phyloP scores from a whole-genome alignment of 2,113 vertebrate genomes.

The Pardalotus punctatus region DNA sequence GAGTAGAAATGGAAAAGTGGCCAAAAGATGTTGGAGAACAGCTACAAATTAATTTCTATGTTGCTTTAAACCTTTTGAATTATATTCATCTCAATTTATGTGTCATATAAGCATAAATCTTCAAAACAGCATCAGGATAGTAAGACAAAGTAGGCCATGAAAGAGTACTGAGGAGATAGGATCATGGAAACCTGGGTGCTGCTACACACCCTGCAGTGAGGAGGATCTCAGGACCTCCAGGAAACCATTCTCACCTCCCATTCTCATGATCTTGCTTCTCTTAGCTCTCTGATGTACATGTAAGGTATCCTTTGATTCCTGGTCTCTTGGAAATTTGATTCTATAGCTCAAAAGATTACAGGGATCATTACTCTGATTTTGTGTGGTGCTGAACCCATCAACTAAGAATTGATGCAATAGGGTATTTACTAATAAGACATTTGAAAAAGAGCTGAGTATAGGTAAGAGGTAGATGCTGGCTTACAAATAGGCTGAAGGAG shows the following conservation, averaged over 20 bases:
- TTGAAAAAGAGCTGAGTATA: neutral
- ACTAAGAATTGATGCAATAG: neutral
- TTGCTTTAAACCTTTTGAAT: neutral
- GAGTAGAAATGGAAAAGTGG: neutral
- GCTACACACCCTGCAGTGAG: neutral
- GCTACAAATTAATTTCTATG: neutral
- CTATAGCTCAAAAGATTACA: neutral
- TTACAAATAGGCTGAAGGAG: neutral
- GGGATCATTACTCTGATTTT: neutral
- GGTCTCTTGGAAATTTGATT: neutral
- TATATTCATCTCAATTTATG: neutral
- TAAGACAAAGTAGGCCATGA: neutral
- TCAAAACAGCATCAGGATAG: neutral
- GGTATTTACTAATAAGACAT: neutral
- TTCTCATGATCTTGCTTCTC: neutral
- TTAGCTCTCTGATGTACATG: neutral
- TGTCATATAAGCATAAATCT: neutral
- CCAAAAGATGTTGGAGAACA: neutral
- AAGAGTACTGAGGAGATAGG: neutral
- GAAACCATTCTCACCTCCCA: neutral
- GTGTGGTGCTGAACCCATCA: fast-evolving
- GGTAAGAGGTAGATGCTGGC: neutral
- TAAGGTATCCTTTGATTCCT: neutral
- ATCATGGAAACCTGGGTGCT: neutral
- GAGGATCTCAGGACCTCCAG: neutral